These are phyloP conservation scores for Littorina saxatilis DNA, from an alignment of 1,140 invertebrate species.

Conservation along the genomic window DNA sequence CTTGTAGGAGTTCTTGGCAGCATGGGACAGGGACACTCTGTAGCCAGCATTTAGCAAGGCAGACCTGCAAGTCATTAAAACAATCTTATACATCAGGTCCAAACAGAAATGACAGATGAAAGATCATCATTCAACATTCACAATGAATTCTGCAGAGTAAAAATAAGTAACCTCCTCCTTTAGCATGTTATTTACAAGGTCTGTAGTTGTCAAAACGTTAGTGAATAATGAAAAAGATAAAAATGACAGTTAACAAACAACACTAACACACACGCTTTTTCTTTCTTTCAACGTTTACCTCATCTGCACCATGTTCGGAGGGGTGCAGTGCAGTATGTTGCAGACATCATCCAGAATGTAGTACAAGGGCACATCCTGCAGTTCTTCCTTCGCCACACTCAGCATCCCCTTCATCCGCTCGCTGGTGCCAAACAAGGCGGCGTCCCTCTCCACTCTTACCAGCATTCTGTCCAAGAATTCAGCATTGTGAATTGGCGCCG, in stretches of 20 bases:
- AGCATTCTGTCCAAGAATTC: constrained; percentile 86
- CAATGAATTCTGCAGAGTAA: too few species aligned
- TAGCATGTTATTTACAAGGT: too few species aligned
- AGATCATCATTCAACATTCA: too few species aligned
- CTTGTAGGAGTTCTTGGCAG: constrained; percentile 91
- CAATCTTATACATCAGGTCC: neutral
- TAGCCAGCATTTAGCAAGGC: constrained; percentile 96
- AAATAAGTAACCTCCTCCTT: too few species aligned
- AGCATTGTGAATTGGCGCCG: constrained; percentile 87
- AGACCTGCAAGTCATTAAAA: constrained; percentile 82
- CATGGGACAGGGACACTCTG: constrained; percentile 94
- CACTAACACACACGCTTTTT: too few species aligned
- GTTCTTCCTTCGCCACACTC: constrained; percentile 81
- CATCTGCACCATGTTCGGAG: constrained; percentile 79
- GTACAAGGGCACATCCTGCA: constrained; percentile 90
- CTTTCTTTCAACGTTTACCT: too few species aligned
- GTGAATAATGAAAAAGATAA: constrained; percentile 82
- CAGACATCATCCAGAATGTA: constrained; percentile 84
- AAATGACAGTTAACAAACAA: neutral
- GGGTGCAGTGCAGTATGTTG: constrained; percentile 80
- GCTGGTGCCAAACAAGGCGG: constrained; percentile 78
- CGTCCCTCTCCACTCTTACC: constrained; percentile 77
- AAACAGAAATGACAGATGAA: too few species aligned
- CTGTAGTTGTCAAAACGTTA: constrained; percentile 79
- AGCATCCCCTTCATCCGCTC: constrained; percentile 84